Conservation (phyloP, 2,888 invertebrate genomes). For the Pseudeuparius sepicola region DNA sequence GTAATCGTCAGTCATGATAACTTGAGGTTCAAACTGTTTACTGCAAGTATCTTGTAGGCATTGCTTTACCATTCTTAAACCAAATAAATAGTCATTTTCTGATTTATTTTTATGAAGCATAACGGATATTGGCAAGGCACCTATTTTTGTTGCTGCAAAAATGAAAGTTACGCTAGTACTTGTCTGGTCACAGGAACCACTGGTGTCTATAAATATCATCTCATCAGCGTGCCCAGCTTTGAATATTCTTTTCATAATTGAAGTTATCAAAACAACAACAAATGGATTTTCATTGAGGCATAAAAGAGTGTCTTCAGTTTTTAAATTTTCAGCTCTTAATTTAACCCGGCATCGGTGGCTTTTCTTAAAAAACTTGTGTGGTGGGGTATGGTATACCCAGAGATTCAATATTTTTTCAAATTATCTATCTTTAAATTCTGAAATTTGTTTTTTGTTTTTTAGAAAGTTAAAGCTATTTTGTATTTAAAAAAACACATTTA, state of each 20-base stretch:
- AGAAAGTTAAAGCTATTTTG: no score
- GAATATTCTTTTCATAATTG: conserved; percentile 9
- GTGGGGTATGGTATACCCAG: no score
- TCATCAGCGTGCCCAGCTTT: conserved; percentile 4
- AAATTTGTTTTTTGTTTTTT: no score
- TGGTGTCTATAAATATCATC: conserved; percentile 4
- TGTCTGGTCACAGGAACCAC: conserved; percentile 9
- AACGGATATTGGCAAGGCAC: conserved; percentile 8
- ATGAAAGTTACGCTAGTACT: conserved; percentile 14
- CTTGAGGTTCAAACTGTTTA: conserved; percentile 1
- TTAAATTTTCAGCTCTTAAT: conserved; percentile 1
- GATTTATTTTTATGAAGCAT: conserved; percentile 6
- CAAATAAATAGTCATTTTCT: conserved; percentile 2
- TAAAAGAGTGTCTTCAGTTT: conserved; percentile 1
- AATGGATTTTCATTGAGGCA: conserved; percentile 7
- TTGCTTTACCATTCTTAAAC: conserved; percentile 1
- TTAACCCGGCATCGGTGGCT: no score
- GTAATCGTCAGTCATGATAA: conserved; percentile 18
- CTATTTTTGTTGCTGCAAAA: conserved; percentile 13
- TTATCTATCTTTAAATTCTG: no score
- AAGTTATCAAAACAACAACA: conserved; percentile 12
- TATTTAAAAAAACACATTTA: no score
- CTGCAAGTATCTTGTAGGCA: conserved; percentile 3
- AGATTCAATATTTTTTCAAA: no score
- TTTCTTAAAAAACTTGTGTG: no score